phyloP scores from a whole-genome alignment of 2,888 invertebrate genomes.

The Aelia acuminata region DNA sequence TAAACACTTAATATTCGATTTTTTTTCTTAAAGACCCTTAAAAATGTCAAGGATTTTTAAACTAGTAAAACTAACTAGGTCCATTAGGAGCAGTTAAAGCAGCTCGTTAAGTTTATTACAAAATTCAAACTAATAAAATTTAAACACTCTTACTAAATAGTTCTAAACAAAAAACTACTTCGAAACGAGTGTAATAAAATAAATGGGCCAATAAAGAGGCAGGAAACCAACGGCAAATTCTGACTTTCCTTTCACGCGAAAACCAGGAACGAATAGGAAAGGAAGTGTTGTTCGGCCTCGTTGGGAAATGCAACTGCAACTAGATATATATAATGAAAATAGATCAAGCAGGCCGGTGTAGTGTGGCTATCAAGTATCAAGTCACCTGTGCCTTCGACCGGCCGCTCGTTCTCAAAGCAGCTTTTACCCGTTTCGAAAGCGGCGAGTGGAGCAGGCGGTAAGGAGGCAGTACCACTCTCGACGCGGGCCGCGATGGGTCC shows the following conservation, averaged over 20 bases:
- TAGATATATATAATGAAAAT: constrained; percentile 6
- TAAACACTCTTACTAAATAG: no score
- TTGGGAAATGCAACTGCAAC: background rate
- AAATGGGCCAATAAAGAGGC: background rate
- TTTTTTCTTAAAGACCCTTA: no score
- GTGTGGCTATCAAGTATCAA: background rate
- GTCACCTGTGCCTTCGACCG: background rate
- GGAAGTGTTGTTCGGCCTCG: background rate
- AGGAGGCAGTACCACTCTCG: background rate
- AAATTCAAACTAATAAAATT: no score
- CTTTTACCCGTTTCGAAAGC: constrained; percentile 45
- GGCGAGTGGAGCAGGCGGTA: background rate
- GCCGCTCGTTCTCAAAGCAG: constrained; percentile 10
- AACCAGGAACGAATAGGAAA: background rate
- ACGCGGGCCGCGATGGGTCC: background rate
- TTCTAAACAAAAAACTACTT: background rate
- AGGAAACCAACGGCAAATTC: background rate
- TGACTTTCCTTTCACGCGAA: background rate
- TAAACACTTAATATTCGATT: no score
- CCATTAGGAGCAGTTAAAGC: no score
- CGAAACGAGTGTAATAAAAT: background rate
- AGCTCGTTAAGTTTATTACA: no score
- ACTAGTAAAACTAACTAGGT: no score
- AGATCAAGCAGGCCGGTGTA: background rate
- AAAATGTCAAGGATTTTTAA: no score